Evolutionary conservation across 2,113 vertebrate species (phyloP).

Genomic region (Amblyornis subalaris): DNA sequence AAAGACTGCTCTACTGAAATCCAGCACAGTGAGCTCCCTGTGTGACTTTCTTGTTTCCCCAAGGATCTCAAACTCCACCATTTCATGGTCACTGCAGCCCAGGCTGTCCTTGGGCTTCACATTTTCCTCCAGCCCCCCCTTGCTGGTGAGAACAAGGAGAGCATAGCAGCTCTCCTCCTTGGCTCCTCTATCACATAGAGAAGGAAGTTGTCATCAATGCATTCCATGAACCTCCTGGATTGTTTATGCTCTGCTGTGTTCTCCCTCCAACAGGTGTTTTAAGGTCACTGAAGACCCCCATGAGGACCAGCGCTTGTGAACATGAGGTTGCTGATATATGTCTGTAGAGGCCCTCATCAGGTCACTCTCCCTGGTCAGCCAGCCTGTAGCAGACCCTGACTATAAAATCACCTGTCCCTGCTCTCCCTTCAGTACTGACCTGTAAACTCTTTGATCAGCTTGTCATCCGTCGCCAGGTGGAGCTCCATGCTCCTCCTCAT

Average conservation of each 20-base stretch:
- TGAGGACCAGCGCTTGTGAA: background rate
- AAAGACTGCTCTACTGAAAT: background rate
- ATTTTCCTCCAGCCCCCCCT: background rate
- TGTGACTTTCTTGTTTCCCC: background rate
- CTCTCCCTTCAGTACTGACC: rapidly evolving
- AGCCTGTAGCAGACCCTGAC: background rate
- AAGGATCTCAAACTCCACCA: too few species aligned
- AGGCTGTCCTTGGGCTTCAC: background rate
- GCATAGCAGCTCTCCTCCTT: background rate
- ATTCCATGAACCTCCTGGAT: background rate
- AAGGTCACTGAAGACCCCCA: background rate
- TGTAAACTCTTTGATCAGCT: background rate
- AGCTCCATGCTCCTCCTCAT: background rate
- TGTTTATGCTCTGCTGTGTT: background rate
- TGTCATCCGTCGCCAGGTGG: background rate
- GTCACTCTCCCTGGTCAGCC: background rate
- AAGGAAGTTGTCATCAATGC: background rate
- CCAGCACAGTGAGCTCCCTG: background rate
- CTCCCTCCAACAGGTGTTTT: background rate
- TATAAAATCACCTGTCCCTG: background rate
- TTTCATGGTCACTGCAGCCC: background rate
- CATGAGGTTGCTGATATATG: rapidly evolving
- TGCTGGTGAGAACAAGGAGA: background rate
- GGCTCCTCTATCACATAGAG: background rate
- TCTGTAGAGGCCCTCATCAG: too few species aligned